Evolutionary conservation across 2,113 vertebrate genomes (phyloP).

Genomic region (Sander lucioperca): DNA sequence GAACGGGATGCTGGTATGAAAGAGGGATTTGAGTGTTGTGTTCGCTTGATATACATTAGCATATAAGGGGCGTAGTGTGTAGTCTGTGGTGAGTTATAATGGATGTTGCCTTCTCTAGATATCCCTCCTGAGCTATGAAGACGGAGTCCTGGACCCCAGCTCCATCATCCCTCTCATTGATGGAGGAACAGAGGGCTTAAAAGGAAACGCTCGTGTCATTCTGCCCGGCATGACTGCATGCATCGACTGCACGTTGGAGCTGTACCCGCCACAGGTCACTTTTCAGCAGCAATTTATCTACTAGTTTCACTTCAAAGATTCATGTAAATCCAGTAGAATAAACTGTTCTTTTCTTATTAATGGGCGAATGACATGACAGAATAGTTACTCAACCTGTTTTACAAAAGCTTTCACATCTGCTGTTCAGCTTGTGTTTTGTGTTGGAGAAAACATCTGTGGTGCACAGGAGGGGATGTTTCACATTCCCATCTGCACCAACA

Average conservation of each 20-base stretch:
- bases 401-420: neutral
- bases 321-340: neutral
- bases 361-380: neutral
- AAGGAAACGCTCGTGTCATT: constrained; percentile 97
- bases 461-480: neutral
- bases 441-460: constrained; percentile 10
- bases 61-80: neutral
- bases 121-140: constrained; percentile 93
- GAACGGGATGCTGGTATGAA: constrained; percentile 94
- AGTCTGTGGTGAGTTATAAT: neutral
- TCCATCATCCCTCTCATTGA: constrained; percentile 97
- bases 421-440: neutral
- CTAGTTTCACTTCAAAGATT: neutral
- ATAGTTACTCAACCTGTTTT: neutral
- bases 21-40: neutral
- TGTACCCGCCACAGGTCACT: constrained; percentile 96
- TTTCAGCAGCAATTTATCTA: neutral
- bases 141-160: constrained; percentile 92
- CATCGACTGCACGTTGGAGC: constrained; percentile 95
- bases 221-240: constrained; percentile 98
- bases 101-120: constrained; percentile 61
- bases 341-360: neutral
- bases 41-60: neutral
- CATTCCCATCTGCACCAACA: constrained; percentile 35
- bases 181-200: constrained; percentile 98